A percentile compares a stretch with the other conserved stretches of the same genome.
These are phyloP conservation scores for Acleris cristana DNA, from an alignment of 2,888 invertebrate species.

Conservation along the genomic window DNA sequence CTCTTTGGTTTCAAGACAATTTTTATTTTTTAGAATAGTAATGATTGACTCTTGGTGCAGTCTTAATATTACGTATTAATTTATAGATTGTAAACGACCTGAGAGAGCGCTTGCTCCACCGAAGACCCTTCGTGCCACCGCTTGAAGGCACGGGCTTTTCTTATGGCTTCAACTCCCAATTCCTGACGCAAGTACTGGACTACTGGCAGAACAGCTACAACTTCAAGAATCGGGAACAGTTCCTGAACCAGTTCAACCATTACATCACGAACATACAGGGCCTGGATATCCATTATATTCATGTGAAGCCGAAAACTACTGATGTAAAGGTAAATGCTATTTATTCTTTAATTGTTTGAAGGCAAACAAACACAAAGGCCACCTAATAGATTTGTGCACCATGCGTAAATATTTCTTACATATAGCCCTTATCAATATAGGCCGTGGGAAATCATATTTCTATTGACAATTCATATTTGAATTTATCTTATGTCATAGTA, in stretches of 20 bases:
- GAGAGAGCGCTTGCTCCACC: slow-evolving; percentile 78
- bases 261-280: slow-evolving; percentile 90
- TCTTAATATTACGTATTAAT: neutral
- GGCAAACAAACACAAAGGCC: too few species aligned
- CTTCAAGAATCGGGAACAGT: slow-evolving; percentile 84
- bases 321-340: slow-evolving; percentile 52
- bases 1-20: too few species aligned
- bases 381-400: too few species aligned
- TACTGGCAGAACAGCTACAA: slow-evolving; percentile 92
- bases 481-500: too few species aligned
- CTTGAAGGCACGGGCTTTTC: slow-evolving; percentile 88
- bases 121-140: slow-evolving; percentile 78
- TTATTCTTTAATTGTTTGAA: too few species aligned
- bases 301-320: slow-evolving; percentile 82
- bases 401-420: too few species aligned
- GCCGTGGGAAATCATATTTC: too few species aligned
- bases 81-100: slow-evolving; percentile 81
- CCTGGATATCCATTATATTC: slow-evolving; percentile 90
- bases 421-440: too few species aligned
- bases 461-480: too few species aligned
- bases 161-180: slow-evolving; percentile 91
- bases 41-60: too few species aligned
- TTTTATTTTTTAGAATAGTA: too few species aligned
- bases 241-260: slow-evolving; percentile 90
- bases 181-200: slow-evolving; percentile 86